Base-by-base conservation (phyloP, 2,888 invertebrate species). In the Ichneumoninae sp. region DNA sequence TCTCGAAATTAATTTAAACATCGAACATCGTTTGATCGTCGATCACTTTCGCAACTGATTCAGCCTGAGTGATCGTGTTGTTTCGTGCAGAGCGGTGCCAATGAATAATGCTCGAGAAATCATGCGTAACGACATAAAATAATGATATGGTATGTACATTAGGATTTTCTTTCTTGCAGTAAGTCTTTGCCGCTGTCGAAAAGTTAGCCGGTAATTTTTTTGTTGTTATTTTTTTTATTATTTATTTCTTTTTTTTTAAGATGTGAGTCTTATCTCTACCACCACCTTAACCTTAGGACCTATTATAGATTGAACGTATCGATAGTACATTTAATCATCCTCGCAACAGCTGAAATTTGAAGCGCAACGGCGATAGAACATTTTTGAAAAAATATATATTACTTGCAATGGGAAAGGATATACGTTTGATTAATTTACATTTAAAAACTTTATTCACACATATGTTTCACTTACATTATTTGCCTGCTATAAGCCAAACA, bases 391-490 rank as follows among this genome's bases (percentile, higher is more conserved):
- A 40, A 50, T 60, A 44, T 50, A 52, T 26, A 7, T 75, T 74
- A 78, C n/a, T 52, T 26, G 69, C 62, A 62, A 70, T 74, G 82
- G 88, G 87, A 89, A 89, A 89, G 87, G 89, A 91, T 89, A 86
- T 86, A 88, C 86, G 83, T 88, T 66, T 68, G 86, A 86, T 89
- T 84, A 86, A 88, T 90, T 89, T 88, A 90, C 90, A 90, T 91
- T 93, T 93, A 91, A 84, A 91, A 93, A 93, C 92, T 93, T 93
- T 93, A 93, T 93, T 93, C 93, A 93, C 93, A 93, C 93, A 93
- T 91, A 92, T 91, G 91, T 62, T 62, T 92, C 90, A 93, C 93
- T 93, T 93, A 93, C 93, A 93, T 92, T 86, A 88, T 90, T 92
- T 91, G 90, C 89, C 91, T 90, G 90, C 88, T 86, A 91, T 91